Evolutionary conservation across 2,888 invertebrate genomes (phyloP), one percentile per base, ranked within the genome.

Genomic region (Smittia sp.): DNA sequence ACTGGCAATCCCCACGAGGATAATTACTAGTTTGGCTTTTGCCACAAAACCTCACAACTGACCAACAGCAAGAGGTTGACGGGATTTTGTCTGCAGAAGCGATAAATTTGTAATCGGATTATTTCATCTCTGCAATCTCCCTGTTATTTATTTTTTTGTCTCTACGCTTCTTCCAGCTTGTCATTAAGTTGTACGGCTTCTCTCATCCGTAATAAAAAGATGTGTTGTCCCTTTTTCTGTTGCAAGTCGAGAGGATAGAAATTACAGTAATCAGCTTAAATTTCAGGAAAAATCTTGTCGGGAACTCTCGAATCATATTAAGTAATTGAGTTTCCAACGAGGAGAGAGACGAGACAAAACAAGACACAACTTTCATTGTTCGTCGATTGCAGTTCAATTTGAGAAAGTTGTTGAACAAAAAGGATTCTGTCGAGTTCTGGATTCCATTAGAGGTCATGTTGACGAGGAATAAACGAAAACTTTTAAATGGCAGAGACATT

Each of bases 231-330:
- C 58, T 13, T 58, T 58, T 58, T 58, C 15, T 13, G 11, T 11
- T 46, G n/a, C 46, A 15, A 46, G 32, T 15, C 46, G 2, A 58
- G 22, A 11, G 58, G 58, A 58, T 58, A 58, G 15, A 58, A 58
- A 58, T 58, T 58, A 58, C 58, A 6, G 24, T 58, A 58, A 58
- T 58, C 58, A 58, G 58, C 58, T 58, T 58, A 58, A 22, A 58
- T n/a, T 22, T 22, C 32, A 32, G 32, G 9, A 32, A 32, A 32
- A 32, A 32, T 32, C 4, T 32, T 32, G 32, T 32, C 32, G 32
- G 32, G 32, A 32, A 32, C 4, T 32, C 32, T 32, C 32, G 32
- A 32, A 32, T 3, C 4, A 32, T 32, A 32, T 32, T 32, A 32
- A 32, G 32, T 32, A 32, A 32, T 32, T 32, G 32, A 32, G 32